Evolutionary conservation across 2,797 vertebrate species (phyloP), one percentile per base, ranked within the genome.

Genomic region (Leptatherina wallacei): DNA sequence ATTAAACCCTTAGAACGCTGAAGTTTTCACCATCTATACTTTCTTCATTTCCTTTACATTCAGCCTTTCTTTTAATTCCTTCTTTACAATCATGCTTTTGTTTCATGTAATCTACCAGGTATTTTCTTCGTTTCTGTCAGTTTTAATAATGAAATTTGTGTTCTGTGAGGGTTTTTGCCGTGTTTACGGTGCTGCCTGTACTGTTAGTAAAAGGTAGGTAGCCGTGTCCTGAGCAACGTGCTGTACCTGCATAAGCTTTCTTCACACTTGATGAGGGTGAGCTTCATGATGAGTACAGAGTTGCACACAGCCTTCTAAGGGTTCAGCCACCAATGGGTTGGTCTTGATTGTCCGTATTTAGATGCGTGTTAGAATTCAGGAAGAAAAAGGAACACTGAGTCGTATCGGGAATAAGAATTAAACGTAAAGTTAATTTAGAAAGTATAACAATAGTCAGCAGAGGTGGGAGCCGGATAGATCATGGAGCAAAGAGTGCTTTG

Each of bases 1-100:
- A 72, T 86, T 82, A 82, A 94, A 93, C 93, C 92, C 92, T 93
- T 92, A 93, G 92, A 94, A 91, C 65, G 87, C 93, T 93, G 92
- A 81, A 77, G 38, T 80, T 36, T 61, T 85, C 77, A 62, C 81
- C 78, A 69, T 58, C 42, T 81, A 62, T 76, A 49, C 63, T 71
- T 67, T 82, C 57, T 52, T 67, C 27, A 13, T 69, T 64, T 32
- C 2, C 6, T 84, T 78, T 73, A 24, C 47, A 67, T 61, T 65
- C 36, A 73, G 58, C 32, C 57, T 76, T 70, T 63, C 20, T 70
- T 75, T 59, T 73, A 6, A 55, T 81, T 65, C 52, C 36, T 14
- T 65, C 47, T 76, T 58, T 36, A n/a, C 56, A 58, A 58, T 65
- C 70, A 60, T 67, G 35, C 44, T 79, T 84, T 38, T 4, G 20